A percentile compares a stretch with the other conserved stretches of the same genome.
These are phyloP conservation scores for Goniozus legneri DNA, from an alignment of 1,140 invertebrate genomes.

Conservation along the genomic window DNA sequence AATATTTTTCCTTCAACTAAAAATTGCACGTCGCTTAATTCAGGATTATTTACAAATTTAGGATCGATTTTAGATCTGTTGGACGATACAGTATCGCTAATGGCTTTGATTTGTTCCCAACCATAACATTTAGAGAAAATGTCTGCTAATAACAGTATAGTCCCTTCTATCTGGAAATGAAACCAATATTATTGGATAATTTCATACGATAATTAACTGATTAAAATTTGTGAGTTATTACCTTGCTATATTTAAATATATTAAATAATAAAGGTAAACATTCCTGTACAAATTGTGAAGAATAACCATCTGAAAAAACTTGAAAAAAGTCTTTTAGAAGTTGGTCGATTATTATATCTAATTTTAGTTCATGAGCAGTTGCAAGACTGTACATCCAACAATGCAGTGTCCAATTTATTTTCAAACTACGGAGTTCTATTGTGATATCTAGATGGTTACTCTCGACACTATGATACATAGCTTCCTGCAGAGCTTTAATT, in stretches of 20 bases:
- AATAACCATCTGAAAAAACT: conserved; percentile 80
- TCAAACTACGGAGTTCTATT: conserved; percentile 75
- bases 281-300: conserved; percentile 84
- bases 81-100: conserved; percentile 68
- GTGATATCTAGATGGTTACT: conserved; percentile 87
- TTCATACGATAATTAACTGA: conserved; percentile 1
- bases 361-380: conserved; percentile 76
- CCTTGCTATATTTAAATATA: conserved; percentile 86
- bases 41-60: conserved; percentile 89
- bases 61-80: conserved; percentile 79
- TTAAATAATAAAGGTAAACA: conserved; percentile 85
- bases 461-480: conserved; percentile 89
- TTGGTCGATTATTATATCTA: conserved; percentile 86
- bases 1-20: conserved; percentile 87
- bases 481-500: conserved; percentile 81
- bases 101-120: conserved; percentile 77
- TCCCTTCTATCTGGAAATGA: conserved; percentile 75
- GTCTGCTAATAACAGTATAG: conserved; percentile 79
- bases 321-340: conserved; percentile 86
- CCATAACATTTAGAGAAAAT: conserved; percentile 87
- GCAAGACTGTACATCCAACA: conserved; percentile 89
- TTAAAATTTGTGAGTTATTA: conserved; percentile 37
- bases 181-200: conserved; percentile 13
- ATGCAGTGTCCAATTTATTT: conserved; percentile 85
- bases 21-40: conserved; percentile 87